Evolutionary conservation across 2,113 vertebrate genomes (phyloP).

Genomic region (Zosterops japonicus): DNA sequence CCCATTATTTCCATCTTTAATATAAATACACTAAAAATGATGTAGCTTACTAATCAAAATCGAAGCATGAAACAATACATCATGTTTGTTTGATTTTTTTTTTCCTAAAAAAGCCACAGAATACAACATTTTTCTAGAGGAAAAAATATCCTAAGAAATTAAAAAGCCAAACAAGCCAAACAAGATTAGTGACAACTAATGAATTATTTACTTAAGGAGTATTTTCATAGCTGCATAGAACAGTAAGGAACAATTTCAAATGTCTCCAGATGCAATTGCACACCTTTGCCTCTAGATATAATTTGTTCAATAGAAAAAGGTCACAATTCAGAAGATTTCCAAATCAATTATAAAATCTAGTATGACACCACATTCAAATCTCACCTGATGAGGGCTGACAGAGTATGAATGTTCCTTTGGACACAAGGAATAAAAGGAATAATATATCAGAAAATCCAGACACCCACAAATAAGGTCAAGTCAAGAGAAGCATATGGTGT

Average conservation of each 20-base stretch:
- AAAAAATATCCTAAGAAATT: background rate
- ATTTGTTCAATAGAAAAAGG: background rate
- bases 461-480: slow-evolving; percentile 28
- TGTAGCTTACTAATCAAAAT: background rate
- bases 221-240: background rate
- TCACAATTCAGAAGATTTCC: background rate
- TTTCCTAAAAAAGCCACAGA: background rate
- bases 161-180: background rate
- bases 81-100: background rate
- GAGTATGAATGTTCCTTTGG: background rate
- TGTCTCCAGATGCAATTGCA: background rate
- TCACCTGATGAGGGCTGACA: background rate
- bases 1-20: background rate
- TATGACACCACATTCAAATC: background rate
- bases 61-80: background rate
- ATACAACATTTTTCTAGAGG: background rate
- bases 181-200: background rate
- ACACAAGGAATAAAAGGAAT: background rate
- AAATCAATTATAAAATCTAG: background rate
- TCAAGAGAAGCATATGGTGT: slow-evolving; percentile 61
- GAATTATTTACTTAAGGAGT: background rate
- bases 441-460: slow-evolving; percentile 9
- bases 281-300: background rate
- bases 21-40: background rate
- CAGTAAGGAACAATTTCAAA: background rate